phyloP scores from a whole-genome alignment of 2,888 invertebrate species.

The Phasia obesa region DNA sequence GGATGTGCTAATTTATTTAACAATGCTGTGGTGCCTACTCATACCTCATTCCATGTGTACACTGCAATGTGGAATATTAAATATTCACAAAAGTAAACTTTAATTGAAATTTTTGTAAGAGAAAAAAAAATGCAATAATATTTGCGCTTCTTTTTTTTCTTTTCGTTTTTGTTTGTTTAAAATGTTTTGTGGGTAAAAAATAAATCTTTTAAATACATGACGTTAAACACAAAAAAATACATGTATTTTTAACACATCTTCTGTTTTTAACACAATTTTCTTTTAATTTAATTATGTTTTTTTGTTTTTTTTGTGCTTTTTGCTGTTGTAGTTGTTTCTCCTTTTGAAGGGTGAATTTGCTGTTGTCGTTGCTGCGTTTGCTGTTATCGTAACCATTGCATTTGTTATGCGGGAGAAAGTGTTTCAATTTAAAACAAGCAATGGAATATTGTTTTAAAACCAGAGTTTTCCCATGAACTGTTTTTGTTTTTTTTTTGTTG shows the following conservation, averaged over 20 bases:
- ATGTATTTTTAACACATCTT: slow-evolving; percentile 21
- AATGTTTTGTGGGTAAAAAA: slow-evolving; percentile 31
- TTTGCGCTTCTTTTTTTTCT: not conserved
- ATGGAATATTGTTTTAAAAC: slow-evolving; percentile 21
- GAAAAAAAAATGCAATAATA: not conserved
- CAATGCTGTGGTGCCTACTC: slow-evolving; percentile 12
- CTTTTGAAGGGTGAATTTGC: slow-evolving; percentile 59
- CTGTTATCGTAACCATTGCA: slow-evolving; percentile 55
- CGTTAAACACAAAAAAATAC: not conserved
- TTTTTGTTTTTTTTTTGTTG: slow-evolving; percentile 19
- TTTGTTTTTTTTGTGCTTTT: slow-evolving; percentile 9
- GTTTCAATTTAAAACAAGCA: slow-evolving; percentile 53
- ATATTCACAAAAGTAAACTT: slow-evolving; percentile 32
- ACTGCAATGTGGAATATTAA: not conserved
- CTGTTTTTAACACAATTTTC: slow-evolving; percentile 44
- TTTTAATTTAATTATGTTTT: slow-evolving; percentile 29
- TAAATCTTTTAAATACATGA: slow-evolving; percentile 45
- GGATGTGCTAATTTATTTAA: slow-evolving; percentile 31
- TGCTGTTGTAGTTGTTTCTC: slow-evolving; percentile 27
- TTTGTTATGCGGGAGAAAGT: slow-evolving; percentile 66
- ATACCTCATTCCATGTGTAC: not conserved
- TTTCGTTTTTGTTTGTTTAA: slow-evolving; percentile 21
- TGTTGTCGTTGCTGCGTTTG: slow-evolving; percentile 34
- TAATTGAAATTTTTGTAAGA: slow-evolving; percentile 32
- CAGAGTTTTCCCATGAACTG: slow-evolving; percentile 58